Conservation (phyloP, 2,113 vertebrate genomes). For the Phasianus colchicus region DNA sequence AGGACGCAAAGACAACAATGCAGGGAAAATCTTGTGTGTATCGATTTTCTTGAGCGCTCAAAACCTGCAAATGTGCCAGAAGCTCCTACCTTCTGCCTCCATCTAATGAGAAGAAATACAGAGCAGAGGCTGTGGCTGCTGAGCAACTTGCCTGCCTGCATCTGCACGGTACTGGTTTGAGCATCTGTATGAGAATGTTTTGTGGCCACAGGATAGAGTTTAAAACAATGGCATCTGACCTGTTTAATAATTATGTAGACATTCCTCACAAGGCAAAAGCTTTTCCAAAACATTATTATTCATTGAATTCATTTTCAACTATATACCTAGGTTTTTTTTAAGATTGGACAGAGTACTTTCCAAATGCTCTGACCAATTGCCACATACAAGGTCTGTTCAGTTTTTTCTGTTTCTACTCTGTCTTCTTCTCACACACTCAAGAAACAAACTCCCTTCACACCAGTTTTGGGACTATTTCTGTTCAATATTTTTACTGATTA, state of each 20-base stretch:
- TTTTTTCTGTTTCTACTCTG: background rate
- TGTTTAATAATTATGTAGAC: background rate
- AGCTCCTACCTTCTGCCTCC: background rate
- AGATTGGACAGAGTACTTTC: background rate
- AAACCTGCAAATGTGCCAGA: background rate
- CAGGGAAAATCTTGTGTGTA: background rate
- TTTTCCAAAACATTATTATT: background rate
- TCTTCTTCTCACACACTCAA: background rate
- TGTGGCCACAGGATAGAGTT: rapidly evolving
- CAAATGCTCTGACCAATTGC: background rate
- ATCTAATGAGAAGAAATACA: background rate
- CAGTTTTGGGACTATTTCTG: background rate
- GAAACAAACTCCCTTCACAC: background rate
- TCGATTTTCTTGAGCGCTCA: background rate
- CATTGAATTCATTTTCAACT: background rate
- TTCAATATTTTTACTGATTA: too few relatives aligned
- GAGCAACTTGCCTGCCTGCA: background rate
- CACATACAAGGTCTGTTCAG: background rate
- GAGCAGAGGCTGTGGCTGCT: background rate
- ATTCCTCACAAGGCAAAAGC: background rate
- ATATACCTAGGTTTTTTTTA: background rate
- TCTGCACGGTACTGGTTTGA: too few relatives aligned
- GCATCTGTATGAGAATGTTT: background rate
- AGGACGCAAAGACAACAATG: background rate
- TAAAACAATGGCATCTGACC: background rate